Evolutionary conservation across 92 coral and sea anemone species (phyloP).

Genomic region (Galaxea fascicularis): DNA sequence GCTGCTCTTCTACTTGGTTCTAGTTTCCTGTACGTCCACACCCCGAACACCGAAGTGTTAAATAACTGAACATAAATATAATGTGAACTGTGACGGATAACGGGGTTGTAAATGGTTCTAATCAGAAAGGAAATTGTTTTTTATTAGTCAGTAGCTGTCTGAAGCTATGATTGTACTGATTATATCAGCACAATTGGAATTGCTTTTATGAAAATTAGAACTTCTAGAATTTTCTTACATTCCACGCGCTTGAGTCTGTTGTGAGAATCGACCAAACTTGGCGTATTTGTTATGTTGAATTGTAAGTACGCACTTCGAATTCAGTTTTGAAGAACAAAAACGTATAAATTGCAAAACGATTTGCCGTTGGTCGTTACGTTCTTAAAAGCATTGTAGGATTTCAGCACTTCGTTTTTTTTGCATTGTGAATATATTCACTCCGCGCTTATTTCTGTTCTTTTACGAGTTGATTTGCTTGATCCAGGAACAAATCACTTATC

Average conservation of each 20-base stretch:
- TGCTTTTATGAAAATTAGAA: neutral
- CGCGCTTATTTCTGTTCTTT: neutral
- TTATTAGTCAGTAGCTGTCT: conserved; percentile 30
- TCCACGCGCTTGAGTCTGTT: conserved; percentile 26
- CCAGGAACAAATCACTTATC: neutral
- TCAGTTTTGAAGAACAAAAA: neutral
- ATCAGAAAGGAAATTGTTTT: conserved; percentile 23
- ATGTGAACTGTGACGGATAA: conserved; percentile 14
- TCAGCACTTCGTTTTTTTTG: neutral
- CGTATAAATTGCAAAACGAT: neutral
- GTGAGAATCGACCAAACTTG: neutral
- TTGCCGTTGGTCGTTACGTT: neutral
- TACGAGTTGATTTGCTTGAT: neutral
- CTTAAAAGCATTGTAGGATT: conserved; percentile 9
- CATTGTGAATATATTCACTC: neutral
- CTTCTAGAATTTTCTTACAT: conserved; percentile 28
- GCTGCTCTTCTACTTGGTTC: too few relatives aligned
- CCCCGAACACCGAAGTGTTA: neutral
- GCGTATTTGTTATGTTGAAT: neutral
- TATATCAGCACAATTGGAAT: conserved; percentile 10
- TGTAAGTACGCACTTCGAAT: conserved; percentile 7
- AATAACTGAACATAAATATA: neutral
- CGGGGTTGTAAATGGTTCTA: conserved; percentile 20
- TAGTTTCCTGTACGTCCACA: neutral
- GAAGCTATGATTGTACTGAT: conserved; percentile 29